Conservation (phyloP, 2,888 invertebrate species). For the Callyntrura guangdongensis region DNA sequence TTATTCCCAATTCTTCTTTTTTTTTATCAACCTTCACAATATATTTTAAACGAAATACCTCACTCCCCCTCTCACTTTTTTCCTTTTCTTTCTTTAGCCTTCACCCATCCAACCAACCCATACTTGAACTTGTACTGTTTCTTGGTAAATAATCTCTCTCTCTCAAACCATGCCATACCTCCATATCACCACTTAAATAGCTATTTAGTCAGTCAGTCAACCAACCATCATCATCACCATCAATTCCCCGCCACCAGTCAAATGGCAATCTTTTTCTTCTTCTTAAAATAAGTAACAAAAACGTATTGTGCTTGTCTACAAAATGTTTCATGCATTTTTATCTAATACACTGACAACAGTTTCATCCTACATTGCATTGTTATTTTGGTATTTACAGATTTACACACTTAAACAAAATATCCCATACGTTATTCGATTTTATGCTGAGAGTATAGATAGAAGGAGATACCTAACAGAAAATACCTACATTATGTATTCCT, state of each 20-base stretch:
- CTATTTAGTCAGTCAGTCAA: constrained; percentile 74
- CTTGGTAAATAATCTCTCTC: neutral
- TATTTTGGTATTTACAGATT: neutral
- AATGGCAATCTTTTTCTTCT: constrained; percentile 54
- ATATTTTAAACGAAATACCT: neutral
- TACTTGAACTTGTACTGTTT: constrained; percentile 27
- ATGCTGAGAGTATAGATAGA: neutral
- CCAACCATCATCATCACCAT: constrained; percentile 57
- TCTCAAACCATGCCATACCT: neutral
- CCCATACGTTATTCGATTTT: neutral
- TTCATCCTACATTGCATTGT: neutral
- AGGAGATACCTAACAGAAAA: neutral
- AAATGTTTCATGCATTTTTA: constrained; percentile 2
- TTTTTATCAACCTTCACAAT: constrained; percentile 54
- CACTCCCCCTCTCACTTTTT: constrained; percentile 21
- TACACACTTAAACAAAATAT: neutral
- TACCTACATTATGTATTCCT: no score
- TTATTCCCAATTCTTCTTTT: constrained; percentile 83
- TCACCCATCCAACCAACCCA: constrained; percentile 54
- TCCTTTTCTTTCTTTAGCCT: constrained; percentile 72
- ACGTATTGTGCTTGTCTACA: constrained; percentile 38
- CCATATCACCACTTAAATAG: constrained; percentile 51
- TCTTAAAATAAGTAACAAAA: neutral
- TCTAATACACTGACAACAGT: neutral
- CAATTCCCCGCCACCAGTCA: constrained; percentile 34